These are phyloP conservation scores for Sandelia bainsii DNA, from an alignment of 2,797 vertebrate species.

Conservation along the genomic window DNA sequence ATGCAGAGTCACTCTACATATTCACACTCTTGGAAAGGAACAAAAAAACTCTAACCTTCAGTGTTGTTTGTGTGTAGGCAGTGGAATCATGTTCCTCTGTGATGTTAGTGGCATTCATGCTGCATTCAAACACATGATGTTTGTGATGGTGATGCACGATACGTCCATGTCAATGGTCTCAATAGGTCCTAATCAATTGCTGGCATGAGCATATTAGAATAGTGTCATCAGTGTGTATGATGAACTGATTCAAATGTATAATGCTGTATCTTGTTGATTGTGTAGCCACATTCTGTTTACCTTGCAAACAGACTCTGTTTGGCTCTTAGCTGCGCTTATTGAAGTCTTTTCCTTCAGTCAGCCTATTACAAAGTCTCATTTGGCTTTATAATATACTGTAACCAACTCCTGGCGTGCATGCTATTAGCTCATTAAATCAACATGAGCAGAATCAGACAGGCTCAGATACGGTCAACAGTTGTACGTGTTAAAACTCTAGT, in stretches of 20 bases:
- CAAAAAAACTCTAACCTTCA: conserved; percentile 63
- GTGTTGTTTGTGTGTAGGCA: conserved; percentile 33
- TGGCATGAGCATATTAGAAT: conserved; percentile 5
- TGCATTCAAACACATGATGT: conserved; percentile 29
- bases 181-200: conserved; percentile 25
- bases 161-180: conserved; percentile 37
- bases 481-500: conserved; percentile 40
- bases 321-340: conserved; percentile 51
- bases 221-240: conserved; percentile 13
- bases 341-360: conserved; percentile 61
- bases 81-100: conserved; percentile 29
- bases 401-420: conserved; percentile 51
- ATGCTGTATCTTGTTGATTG: conserved; percentile 46
- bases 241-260: conserved; percentile 36
- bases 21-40: conserved; percentile 35
- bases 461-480: conserved; percentile 57
- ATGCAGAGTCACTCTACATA: conserved; percentile 57
- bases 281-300: conserved; percentile 30
- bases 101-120: conserved; percentile 32
- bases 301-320: conserved; percentile 48
- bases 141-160: conserved; percentile 23
- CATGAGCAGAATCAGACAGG: conserved; percentile 58
- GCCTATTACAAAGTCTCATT: conserved; percentile 68
- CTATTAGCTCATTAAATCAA: conserved; percentile 72
- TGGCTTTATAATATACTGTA: conserved; percentile 62